Evolutionary conservation across 2,888 invertebrate genomes (phyloP).

Genomic region (Hermodice carunculata): DNA sequence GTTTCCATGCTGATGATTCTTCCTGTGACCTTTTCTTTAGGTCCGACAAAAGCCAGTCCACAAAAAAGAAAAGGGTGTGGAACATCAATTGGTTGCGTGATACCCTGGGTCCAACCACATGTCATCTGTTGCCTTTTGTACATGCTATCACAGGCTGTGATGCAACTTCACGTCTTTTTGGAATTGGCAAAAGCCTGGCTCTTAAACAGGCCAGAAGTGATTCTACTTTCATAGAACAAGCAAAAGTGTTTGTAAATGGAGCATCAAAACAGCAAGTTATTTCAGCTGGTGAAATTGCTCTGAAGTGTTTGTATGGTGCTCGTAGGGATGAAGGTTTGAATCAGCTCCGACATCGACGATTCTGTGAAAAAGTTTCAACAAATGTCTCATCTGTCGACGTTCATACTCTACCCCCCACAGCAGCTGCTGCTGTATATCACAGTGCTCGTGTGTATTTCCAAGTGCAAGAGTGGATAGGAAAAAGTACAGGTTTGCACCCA

Average conservation of each 20-base stretch:
- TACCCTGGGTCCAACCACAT: too few relatives aligned
- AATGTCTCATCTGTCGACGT: background rate
- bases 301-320: background rate
- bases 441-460: background rate
- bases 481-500: background rate
- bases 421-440: background rate
- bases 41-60: too few relatives aligned
- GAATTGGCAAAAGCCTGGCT: conserved; percentile 22
- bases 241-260: background rate
- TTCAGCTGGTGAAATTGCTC: background rate
- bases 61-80: too few relatives aligned
- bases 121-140: conserved; percentile 30
- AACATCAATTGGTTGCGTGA: too few relatives aligned
- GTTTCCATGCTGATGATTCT: too few relatives aligned
- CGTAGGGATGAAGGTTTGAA: background rate
- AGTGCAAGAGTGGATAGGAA: background rate
- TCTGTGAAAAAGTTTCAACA: background rate
- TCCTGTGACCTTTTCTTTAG: too few relatives aligned
- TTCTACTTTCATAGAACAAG: background rate
- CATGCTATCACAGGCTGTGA: conserved; percentile 43
- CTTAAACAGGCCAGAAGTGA: conserved; percentile 12
- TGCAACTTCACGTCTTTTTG: conserved; percentile 37
- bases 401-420: background rate
- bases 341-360: background rate
- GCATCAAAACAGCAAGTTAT: background rate